Evolutionary conservation across 64 coral and sea anemone species (phyloP), one percentile per base, ranked within the genome.

Genomic region (Acropora yongei): DNA sequence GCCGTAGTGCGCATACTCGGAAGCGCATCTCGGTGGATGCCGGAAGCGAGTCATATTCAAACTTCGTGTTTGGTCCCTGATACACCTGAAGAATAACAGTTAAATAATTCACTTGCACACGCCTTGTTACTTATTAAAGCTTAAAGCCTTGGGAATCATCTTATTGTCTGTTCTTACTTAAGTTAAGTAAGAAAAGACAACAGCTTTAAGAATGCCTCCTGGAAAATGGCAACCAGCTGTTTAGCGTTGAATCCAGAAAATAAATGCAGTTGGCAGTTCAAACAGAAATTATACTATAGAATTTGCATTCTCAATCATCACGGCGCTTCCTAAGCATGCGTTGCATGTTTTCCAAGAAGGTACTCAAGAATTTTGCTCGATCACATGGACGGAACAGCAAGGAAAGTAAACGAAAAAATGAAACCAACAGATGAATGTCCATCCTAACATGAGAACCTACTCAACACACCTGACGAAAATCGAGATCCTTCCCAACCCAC

Each of bases 1-100:
- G 18, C n/a, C 95, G 93, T 66, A 97, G 30, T 81, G 95, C 88
- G 88, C 95, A 97, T 40, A 90, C 89, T 83, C 95, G 89, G 42
- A 97, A 97, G 10, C 92, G 92, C 48, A 93, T 67, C 53, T 97
- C 95, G 20, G 76, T 78, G 69, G 88, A 85, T 9, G 75, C 87
- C n/a, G 67, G 49, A 68, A 57, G 77, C 41, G 87, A 68, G 8
- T 88, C 13, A 40, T 81, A 91, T 19, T 72, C 69, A 40, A 94
- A 84, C 13, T 57, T 90, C 45, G 95, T 97, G 40, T 77, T 89
- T 4, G 83, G 89, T 12, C 95, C 95, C 72, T 91, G 82, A 68
- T 97, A 97, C 51, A 88, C 78, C 95, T 97, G 47, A 72, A 91
- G 80, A n/a, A 63, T 13, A 63, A 11, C 8, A 12, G 0, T 3